Evolutionary conservation across 2,113 vertebrate genomes (phyloP).

Genomic region (Mola mola): DNA sequence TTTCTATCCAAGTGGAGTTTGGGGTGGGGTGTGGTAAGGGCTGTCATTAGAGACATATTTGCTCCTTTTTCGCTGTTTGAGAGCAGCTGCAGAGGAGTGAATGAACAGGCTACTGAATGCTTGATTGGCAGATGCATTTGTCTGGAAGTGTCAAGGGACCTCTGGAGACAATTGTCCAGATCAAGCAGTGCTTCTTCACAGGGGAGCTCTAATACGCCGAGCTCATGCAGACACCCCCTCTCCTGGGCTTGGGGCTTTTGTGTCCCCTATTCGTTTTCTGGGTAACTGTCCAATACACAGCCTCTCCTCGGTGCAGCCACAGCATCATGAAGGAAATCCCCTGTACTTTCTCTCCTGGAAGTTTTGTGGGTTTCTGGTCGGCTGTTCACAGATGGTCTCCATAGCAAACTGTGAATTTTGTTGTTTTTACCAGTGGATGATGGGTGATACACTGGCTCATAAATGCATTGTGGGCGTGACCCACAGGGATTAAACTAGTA

Average conservation of each 20-base stretch:
- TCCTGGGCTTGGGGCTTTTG: slow-evolving; percentile 45
- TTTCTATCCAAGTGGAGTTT: slow-evolving; percentile 18
- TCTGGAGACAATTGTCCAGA: slow-evolving; percentile 65
- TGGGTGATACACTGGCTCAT: slow-evolving; percentile 34
- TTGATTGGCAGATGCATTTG: slow-evolving; percentile 77
- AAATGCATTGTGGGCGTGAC: slow-evolving; percentile 34
- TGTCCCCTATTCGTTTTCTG: slow-evolving; percentile 42
- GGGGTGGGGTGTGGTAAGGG: slow-evolving; percentile 1
- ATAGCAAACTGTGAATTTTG: slow-evolving; percentile 53
- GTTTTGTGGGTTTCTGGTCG: slow-evolving; percentile 33
- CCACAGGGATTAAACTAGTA: slow-evolving; percentile 41
- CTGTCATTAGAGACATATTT: slow-evolving; percentile 63
- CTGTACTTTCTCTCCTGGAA: slow-evolving; percentile 28
- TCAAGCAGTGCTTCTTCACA: slow-evolving; percentile 58
- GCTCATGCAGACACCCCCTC: slow-evolving; percentile 10
- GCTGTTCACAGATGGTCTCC: slow-evolving; percentile 63
- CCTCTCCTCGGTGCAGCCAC: slow-evolving; percentile 28
- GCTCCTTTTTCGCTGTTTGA: slow-evolving; percentile 34
- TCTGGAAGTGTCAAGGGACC: slow-evolving; percentile 68
- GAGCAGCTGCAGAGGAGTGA: slow-evolving; percentile 73
- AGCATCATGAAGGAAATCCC: slow-evolving; percentile 62
- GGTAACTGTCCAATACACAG: slow-evolving; percentile 33
- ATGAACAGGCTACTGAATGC: slow-evolving; percentile 60
- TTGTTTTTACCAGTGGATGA: slow-evolving; percentile 60
- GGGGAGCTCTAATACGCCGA: slow-evolving; percentile 40